These are phyloP conservation scores for Cyanoramphus novaezelandiae DNA, from an alignment of 2,113 vertebrate species.

Conservation along the genomic window DNA sequence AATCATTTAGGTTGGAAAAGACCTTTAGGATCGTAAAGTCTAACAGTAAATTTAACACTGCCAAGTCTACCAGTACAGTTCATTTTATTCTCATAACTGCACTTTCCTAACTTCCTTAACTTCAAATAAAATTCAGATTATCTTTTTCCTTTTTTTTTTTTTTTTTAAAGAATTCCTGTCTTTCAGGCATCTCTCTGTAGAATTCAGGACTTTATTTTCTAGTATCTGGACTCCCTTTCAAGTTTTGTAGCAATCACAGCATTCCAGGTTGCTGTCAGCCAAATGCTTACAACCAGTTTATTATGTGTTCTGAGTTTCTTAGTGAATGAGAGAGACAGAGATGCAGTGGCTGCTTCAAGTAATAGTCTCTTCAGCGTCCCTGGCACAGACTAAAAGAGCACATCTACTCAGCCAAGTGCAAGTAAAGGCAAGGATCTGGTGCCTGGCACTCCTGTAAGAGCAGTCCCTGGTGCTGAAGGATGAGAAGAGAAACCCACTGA, in stretches of 20 bases:
- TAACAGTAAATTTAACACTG: neutral
- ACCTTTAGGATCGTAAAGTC: neutral
- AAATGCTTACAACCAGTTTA: neutral
- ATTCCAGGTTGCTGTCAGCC: neutral
- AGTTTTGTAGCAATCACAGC: neutral
- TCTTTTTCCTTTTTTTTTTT: neutral
- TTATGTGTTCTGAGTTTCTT: neutral
- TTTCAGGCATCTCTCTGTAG: neutral
- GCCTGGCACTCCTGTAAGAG: neutral
- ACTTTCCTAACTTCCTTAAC: neutral
- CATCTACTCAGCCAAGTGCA: neutral
- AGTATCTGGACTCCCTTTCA: neutral
- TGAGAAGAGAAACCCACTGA: neutral
- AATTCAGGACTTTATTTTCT: neutral
- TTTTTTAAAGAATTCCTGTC: neutral
- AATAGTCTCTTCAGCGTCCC: neutral
- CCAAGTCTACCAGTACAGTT: neutral
- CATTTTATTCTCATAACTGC: neutral
- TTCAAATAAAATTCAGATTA: neutral
- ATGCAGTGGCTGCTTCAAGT: neutral
- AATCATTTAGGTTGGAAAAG: neutral
- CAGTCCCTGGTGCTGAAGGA: neutral
- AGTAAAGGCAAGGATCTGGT: neutral
- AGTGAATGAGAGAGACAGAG: neutral
- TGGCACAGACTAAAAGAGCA: neutral